Conservation (phyloP, 2,113 vertebrate species). For the Sarotherodon lohbergeri region DNA sequence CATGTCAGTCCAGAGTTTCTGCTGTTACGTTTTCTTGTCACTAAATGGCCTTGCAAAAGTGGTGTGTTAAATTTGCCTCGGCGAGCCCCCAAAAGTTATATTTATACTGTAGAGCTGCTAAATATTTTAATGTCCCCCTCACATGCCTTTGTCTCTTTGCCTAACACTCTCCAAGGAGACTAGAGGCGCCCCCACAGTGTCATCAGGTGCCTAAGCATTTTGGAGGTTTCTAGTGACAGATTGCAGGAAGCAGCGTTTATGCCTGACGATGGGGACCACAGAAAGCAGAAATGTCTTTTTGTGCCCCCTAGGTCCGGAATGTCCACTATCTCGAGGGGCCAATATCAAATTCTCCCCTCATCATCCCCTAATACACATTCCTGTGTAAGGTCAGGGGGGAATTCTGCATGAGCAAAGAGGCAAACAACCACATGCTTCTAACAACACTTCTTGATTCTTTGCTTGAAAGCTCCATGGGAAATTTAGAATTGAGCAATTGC, state of each 20-base stretch:
- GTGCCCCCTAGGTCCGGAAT: constrained; percentile 74
- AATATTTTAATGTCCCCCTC: background rate
- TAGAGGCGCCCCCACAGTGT: constrained; percentile 68
- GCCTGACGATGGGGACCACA: constrained; percentile 66
- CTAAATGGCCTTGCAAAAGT: background rate
- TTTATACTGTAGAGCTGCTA: background rate
- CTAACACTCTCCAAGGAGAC: constrained; percentile 48
- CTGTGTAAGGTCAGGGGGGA: constrained; percentile 71
- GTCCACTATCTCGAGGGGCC: constrained; percentile 75
- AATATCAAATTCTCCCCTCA: constrained; percentile 80
- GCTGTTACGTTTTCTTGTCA: background rate
- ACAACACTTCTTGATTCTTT: background rate
- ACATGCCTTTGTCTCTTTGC: background rate
- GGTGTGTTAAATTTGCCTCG: background rate
- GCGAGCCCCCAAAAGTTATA: background rate
- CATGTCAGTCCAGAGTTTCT: background rate
- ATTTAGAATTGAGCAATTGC: background rate
- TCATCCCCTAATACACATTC: constrained; percentile 72
- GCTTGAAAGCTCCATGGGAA: background rate
- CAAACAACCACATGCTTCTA: constrained; percentile 18
- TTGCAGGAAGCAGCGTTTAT: constrained; percentile 78
- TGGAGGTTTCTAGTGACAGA: constrained; percentile 78
- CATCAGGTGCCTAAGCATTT: constrained; percentile 73
- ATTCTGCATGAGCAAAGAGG: constrained; percentile 49
- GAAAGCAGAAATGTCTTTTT: constrained; percentile 79